A percentile compares a stretch with the other conserved stretches of the same genome.
Conservation (phyloP, 2,888 invertebrate species). For the Aquatica leii region DNA sequence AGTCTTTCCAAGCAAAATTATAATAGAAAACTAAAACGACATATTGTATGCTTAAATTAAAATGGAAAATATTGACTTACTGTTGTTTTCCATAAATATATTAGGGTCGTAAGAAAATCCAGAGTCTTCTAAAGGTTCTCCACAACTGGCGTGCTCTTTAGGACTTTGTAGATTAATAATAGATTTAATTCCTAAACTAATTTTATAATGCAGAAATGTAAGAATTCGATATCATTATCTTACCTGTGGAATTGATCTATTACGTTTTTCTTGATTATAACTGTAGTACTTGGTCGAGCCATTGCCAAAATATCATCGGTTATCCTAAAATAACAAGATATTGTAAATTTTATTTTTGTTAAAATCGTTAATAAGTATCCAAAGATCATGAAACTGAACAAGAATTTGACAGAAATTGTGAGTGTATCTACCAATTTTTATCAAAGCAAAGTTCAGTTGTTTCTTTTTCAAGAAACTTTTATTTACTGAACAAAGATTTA, state of each 20-base stretch:
- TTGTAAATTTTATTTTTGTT: too few relatives aligned
- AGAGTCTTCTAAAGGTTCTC: conserved; percentile 74
- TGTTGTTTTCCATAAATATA: conserved; percentile 83
- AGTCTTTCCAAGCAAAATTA: conserved; percentile 89
- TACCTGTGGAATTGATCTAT: conserved; percentile 81
- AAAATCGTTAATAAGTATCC: too few relatives aligned
- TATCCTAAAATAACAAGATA: conserved; percentile 70
- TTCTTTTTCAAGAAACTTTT: too few relatives aligned
- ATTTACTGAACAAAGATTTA: too few relatives aligned
- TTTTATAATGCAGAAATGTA: conserved; percentile 21
- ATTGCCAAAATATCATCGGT: conserved; percentile 89
- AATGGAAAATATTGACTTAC: conserved; percentile 63
- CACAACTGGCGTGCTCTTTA: conserved; percentile 89
- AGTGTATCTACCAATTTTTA: too few relatives aligned
- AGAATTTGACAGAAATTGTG: too few relatives aligned
- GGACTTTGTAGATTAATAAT: conserved; percentile 86
- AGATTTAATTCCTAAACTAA: conserved; percentile 79
- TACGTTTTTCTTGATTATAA: conserved; percentile 78
- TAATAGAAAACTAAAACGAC: conserved; percentile 79
- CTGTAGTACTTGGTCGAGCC: conserved; percentile 82
- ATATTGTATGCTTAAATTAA: background rate
- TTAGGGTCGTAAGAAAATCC: conserved; percentile 89
- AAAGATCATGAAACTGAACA: too few relatives aligned
- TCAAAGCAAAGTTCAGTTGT: too few relatives aligned
- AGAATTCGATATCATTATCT: background rate